These are phyloP conservation scores for Cephus cinctus DNA, from an alignment of 1,140 invertebrate genomes.

Conservation along the genomic window DNA sequence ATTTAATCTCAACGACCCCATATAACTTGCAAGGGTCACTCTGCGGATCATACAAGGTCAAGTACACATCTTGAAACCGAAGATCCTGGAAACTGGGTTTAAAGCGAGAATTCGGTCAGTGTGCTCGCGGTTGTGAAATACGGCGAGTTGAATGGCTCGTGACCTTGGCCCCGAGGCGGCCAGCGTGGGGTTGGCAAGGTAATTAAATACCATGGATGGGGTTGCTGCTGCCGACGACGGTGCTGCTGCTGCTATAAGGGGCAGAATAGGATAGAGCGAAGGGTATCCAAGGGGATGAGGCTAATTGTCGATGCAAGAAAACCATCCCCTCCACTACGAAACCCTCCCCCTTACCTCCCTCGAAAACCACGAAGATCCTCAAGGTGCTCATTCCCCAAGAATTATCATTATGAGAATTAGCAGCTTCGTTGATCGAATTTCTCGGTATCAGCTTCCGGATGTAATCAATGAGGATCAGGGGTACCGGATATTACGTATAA, in stretches of 20 bases:
- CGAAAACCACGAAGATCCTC: conserved; percentile 32
- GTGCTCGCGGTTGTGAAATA: conserved; percentile 45
- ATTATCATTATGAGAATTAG: conserved; percentile 21
- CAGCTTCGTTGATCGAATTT: no score
- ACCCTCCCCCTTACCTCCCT: conserved; percentile 22
- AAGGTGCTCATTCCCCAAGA: conserved; percentile 47
- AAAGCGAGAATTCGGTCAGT: conserved; percentile 50
- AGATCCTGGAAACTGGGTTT: not conserved
- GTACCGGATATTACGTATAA: no score
- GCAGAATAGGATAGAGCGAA: conserved; percentile 34
- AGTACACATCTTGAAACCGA: no score
- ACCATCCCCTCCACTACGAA: conserved; percentile 17
- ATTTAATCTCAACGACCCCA: not conserved
- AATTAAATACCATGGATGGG: conserved; percentile 55
- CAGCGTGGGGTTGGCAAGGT: conserved; percentile 52
- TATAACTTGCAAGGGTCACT: no score
- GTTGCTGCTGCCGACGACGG: no score
- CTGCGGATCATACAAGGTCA: no score
- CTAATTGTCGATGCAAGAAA: conserved; percentile 52
- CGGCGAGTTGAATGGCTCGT: conserved; percentile 51
- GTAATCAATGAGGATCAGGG: no score
- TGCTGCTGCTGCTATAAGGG: conserved; percentile 37
- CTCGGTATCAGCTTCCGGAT: no score
- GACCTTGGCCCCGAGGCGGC: conserved; percentile 51
- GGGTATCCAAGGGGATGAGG: conserved; percentile 45